phyloP scores from a whole-genome alignment of 2,797 vertebrate species.

The Xyrichtys novacula region DNA sequence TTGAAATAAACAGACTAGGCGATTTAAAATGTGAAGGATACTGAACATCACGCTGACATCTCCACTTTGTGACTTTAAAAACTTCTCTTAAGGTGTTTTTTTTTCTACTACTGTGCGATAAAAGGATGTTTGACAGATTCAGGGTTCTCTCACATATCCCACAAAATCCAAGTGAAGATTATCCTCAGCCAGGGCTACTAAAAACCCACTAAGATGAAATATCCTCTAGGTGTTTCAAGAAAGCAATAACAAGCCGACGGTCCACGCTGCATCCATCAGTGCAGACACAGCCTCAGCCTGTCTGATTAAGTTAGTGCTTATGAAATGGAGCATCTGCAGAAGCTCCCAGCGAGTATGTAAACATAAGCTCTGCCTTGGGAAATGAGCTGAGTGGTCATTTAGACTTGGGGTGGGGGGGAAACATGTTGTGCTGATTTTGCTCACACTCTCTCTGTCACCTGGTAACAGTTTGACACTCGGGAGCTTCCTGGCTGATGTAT shows the following conservation, averaged over 20 bases:
- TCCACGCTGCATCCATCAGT: conserved; percentile 46
- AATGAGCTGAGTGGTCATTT: conserved; percentile 75
- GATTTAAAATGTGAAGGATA: too few relatives aligned
- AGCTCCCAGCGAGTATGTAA: conserved; percentile 73
- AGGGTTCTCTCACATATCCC: neutral
- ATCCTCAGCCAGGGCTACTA: neutral
- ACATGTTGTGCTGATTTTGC: conserved; percentile 37
- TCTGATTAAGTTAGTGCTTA: conserved; percentile 75
- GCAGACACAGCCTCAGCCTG: conserved; percentile 53
- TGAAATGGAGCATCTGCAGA: conserved; percentile 76
- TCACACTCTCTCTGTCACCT: conserved; percentile 66
- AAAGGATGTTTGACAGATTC: too few relatives aligned
- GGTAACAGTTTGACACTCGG: conserved; percentile 73
- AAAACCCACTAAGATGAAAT: conserved; percentile 27
- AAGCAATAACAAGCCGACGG: conserved; percentile 31
- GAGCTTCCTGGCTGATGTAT: conserved; percentile 64
- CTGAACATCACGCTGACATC: too few relatives aligned
- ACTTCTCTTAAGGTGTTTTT: too few relatives aligned
- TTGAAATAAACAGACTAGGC: too few relatives aligned
- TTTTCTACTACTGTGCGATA: neutral
- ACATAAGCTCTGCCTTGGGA: conserved; percentile 71
- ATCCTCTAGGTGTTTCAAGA: conserved; percentile 49
- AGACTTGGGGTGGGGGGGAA: conserved; percentile 51
- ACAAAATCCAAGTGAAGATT: neutral
- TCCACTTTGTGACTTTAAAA: too few relatives aligned